These are phyloP conservation scores for Rhynchonema sp. DNA, from an alignment of 2,888 invertebrate genomes.

Conservation along the genomic window DNA sequence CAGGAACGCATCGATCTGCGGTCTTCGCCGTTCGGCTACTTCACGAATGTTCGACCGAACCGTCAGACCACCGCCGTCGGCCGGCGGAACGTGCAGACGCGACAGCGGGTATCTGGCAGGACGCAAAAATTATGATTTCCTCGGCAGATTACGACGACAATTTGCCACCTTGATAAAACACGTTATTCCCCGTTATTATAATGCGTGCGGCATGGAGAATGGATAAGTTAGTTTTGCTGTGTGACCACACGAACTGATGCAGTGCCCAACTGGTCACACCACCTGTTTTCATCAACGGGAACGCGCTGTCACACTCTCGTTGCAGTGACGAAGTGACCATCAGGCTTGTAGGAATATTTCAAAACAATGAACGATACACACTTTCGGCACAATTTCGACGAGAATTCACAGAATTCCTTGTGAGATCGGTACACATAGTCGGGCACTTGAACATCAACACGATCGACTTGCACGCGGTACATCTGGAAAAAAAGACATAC, in stretches of 20 bases:
- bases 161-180: background rate
- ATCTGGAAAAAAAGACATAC: conserved; percentile 11
- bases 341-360: no score
- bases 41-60: conserved; percentile 77
- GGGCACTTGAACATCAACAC: conserved; percentile 43
- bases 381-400: conserved; percentile 72
- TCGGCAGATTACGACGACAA: background rate
- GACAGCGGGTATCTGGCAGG: background rate
- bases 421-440: conserved; percentile 77
- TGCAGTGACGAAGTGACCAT: no score
- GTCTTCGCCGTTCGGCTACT: conserved; percentile 75
- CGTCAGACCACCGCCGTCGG: background rate
- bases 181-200: no score
- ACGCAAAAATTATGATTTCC: background rate
- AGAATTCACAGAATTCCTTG: conserved; percentile 86
- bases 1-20: conserved; percentile 70
- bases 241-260: no score
- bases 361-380: no score
- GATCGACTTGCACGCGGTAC: conserved; percentile 17
- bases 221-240: no score
- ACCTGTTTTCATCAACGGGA: no score
- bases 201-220: no score
- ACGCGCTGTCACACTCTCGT: no score
- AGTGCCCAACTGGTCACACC: no score
- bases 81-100: conserved; percentile 35